phyloP scores from a whole-genome alignment of 2,888 invertebrate species.

The Tupiocoris notatus region DNA sequence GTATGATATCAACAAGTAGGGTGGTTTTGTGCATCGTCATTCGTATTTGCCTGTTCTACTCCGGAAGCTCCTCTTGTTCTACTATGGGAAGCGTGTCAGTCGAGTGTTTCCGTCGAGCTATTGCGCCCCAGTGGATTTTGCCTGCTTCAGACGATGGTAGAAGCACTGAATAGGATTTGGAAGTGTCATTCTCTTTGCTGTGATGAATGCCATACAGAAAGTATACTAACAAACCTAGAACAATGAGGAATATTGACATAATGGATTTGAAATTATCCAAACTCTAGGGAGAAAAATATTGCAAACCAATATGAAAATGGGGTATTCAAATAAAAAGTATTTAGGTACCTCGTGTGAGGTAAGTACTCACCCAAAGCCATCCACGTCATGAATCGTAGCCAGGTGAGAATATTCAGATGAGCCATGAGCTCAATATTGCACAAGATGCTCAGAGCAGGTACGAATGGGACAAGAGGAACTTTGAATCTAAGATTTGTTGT shows the following conservation, averaged over 20 bases:
- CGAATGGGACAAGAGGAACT: slow-evolving; percentile 76
- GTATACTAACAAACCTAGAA: slow-evolving; percentile 72
- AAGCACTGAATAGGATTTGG: slow-evolving; percentile 63
- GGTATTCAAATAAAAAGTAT: too few relatives aligned
- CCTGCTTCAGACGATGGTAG: slow-evolving; percentile 66
- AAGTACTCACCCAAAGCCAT: slow-evolving; percentile 69
- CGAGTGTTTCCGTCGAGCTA: slow-evolving; percentile 45
- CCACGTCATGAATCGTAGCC: slow-evolving; percentile 84
- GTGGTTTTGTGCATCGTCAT: not conserved
- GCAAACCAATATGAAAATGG: too few relatives aligned
- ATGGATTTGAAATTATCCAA: too few relatives aligned
- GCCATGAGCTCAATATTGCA: slow-evolving; percentile 82
- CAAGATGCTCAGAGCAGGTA: slow-evolving; percentile 76
- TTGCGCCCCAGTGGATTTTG: slow-evolving; percentile 63
- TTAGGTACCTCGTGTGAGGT: not conserved
- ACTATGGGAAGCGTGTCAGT: slow-evolving; percentile 51
- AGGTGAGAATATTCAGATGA: slow-evolving; percentile 74
- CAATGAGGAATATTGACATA: too few relatives aligned
- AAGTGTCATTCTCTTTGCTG: slow-evolving; percentile 71
- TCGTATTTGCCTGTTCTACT: slow-evolving; percentile 33
- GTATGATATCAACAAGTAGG: too few relatives aligned
- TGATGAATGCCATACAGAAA: slow-evolving; percentile 83
- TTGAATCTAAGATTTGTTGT: slow-evolving; percentile 69
- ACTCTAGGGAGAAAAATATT: too few relatives aligned
- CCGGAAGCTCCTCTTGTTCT: slow-evolving; percentile 49